A percentile compares a stretch with the other conserved stretches of the same genome.
phyloP scores from a whole-genome alignment of 2,888 invertebrate species.

The Protonemura montana region DNA sequence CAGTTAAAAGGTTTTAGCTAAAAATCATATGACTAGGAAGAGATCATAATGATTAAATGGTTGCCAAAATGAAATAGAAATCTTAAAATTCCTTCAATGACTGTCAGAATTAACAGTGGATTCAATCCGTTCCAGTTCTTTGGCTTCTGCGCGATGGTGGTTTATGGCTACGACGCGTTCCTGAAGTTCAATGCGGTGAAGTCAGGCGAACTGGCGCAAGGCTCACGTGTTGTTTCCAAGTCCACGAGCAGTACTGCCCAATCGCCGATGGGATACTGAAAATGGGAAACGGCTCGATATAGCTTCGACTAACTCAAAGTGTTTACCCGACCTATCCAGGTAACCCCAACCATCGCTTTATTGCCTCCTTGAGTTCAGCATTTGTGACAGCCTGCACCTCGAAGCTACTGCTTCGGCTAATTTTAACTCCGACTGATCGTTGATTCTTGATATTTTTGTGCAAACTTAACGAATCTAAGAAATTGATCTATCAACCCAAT shows the following conservation, averaged over 20 bases:
- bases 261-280: constrained; percentile 60
- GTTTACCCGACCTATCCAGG: neutral
- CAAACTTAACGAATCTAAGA: too few species aligned
- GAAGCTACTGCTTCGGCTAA: too few species aligned
- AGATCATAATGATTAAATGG: too few species aligned
- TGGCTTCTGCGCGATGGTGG: constrained; percentile 81
- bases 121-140: constrained; percentile 73
- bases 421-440: too few species aligned
- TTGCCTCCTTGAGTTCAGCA: too few species aligned
- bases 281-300: neutral
- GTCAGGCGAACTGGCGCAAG: constrained; percentile 76
- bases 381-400: too few species aligned
- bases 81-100: too few species aligned
- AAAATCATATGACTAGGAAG: too few species aligned
- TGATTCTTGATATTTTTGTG: too few species aligned
- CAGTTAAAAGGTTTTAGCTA: too few species aligned
- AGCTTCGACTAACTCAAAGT: neutral
- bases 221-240: constrained; percentile 70
- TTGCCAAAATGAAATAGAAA: too few species aligned
- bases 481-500: too few species aligned
- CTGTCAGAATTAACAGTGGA: neutral
- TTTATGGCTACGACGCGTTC: constrained; percentile 81
- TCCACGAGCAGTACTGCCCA: constrained; percentile 64
- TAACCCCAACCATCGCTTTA: neutral
- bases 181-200: constrained; percentile 74